Percentiles rank a stretch among this genome's conserved stretches.
phyloP scores from a whole-genome alignment of 2,113 vertebrate genomes.

The Scopus umbretta region DNA sequence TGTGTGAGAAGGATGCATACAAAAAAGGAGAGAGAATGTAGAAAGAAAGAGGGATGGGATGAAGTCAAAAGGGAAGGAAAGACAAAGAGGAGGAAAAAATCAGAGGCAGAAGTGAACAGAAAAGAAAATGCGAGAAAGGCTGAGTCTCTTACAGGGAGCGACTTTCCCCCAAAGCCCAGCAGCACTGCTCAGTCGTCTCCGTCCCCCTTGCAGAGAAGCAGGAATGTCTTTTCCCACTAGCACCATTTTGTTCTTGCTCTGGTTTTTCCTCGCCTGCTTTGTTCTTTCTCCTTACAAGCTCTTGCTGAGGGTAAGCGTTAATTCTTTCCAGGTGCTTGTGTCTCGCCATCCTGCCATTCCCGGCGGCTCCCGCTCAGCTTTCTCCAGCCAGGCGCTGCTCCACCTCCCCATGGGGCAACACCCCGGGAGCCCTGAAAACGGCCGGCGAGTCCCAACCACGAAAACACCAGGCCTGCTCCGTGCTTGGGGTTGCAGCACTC shows the following conservation, averaged over 20 bases:
- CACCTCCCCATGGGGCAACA: neutral
- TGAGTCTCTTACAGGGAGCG: neutral
- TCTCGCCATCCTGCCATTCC: neutral
- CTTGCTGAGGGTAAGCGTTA: conserved; percentile 16
- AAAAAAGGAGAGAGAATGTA: neutral
- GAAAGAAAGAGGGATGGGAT: neutral
- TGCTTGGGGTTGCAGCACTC: neutral
- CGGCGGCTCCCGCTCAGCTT: neutral
- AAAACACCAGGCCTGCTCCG: neutral
- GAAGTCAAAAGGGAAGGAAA: neutral
- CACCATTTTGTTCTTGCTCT: conserved; percentile 56
- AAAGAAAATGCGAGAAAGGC: neutral
- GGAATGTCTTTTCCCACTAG: conserved; percentile 33
- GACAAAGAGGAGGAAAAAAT: neutral
- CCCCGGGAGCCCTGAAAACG: neutral
- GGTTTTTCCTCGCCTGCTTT: conserved; percentile 35
- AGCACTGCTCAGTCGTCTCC: neutral
- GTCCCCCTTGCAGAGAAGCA: conserved; percentile 14
- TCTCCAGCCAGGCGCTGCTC: neutral
- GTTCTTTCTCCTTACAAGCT: conserved; percentile 11
- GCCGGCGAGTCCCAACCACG: neutral
- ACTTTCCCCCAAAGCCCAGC: neutral
- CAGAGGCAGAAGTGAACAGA: neutral
- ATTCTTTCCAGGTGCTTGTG: conserved; percentile 46
- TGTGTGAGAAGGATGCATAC: neutral